Evolutionary conservation across 2,888 invertebrate species (phyloP).

Genomic region (Apamea anceps): DNA sequence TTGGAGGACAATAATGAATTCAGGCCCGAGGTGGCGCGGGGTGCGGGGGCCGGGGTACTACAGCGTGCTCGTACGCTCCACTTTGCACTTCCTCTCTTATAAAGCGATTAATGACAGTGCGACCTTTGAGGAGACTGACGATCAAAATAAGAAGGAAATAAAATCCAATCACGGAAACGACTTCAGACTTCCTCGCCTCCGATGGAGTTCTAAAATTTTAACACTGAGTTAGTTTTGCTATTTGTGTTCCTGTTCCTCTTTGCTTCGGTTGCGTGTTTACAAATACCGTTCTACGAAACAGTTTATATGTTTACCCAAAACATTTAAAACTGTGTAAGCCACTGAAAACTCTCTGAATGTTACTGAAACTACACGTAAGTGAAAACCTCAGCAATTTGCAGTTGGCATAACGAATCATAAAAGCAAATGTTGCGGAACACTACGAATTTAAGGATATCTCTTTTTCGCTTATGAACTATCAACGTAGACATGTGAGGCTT

Average conservation of each 20-base stretch:
- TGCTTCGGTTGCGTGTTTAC: conserved; percentile 11
- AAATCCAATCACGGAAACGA: conserved; percentile 80
- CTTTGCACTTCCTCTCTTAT: conserved; percentile 86
- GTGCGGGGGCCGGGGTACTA: conserved; percentile 69
- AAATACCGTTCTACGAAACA: conserved; percentile 23
- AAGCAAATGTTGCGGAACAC: conserved; percentile 53
- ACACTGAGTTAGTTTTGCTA: conserved; percentile 38
- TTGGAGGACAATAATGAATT: conserved; percentile 88
- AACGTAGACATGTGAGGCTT: conserved; percentile 71
- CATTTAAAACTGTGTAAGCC: conserved; percentile 26
- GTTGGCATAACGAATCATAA: conserved; percentile 43
- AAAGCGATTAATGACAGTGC: conserved; percentile 87
- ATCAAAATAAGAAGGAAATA: conserved; percentile 82
- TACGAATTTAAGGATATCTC: conserved; percentile 59
- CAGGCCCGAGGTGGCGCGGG: conserved; percentile 77
- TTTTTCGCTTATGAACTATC: conserved; percentile 71
- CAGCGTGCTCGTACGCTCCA: conserved; percentile 84
- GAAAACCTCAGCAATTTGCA: conserved; percentile 42
- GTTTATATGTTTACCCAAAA: conserved; percentile 21
- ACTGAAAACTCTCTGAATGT: conserved; percentile 16
- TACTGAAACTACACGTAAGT: conserved; percentile 32
- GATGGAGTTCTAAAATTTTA: conserved; percentile 54
- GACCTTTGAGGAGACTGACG: conserved; percentile 81
- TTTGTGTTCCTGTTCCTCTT: conserved; percentile 45
- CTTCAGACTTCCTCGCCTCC: conserved; percentile 57